Percentiles rank a stretch among this genome's conserved stretches.
Evolutionary conservation across 23 tunicate genomes (phyloP).

Genomic region (Trididemnum miniatum): DNA sequence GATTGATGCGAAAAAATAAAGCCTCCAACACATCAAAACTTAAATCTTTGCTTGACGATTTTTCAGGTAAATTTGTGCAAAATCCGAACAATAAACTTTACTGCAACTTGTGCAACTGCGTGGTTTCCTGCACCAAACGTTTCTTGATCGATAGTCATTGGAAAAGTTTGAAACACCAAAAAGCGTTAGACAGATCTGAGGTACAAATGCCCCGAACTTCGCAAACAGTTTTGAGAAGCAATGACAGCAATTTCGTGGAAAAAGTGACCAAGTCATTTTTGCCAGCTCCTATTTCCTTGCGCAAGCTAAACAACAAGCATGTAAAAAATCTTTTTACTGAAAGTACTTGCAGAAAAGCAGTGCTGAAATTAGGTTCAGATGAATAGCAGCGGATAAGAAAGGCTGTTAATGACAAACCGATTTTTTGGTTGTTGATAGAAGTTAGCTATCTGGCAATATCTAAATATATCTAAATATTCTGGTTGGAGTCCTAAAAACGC

Average conservation of each 20-base stretch:
- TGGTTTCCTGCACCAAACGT: conserved; percentile 11
- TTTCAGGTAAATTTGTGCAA: background rate
- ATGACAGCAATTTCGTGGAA: conserved; percentile 24
- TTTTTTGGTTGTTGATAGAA: conserved; percentile 36
- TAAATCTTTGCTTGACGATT: background rate
- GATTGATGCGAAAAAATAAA: conserved; percentile 33
- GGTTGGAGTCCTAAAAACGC: conserved; percentile 4
- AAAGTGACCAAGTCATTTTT: conserved; percentile 29
- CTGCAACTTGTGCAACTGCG: conserved; percentile 19
- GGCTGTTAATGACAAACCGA: conserved; percentile 14
- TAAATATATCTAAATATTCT: conserved; percentile 23
- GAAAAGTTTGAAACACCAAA: conserved; percentile 12
- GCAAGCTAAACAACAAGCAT: conserved; percentile 10
- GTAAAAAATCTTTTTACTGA: conserved; percentile 25
- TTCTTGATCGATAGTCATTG: conserved; percentile 18
- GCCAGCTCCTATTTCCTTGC: conserved; percentile 37
- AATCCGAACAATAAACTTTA: conserved; percentile 6
- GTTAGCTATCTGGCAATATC: background rate
- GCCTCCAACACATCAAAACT: conserved; percentile 13
- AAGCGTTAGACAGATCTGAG: conserved; percentile 2
- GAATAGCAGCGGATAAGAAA: conserved; percentile 6
- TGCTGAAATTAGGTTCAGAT: conserved; percentile 15
- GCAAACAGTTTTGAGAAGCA: conserved; percentile 20
- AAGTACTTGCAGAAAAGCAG: conserved; percentile 25
- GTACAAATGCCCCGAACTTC: conserved; percentile 8